phyloP scores from a whole-genome alignment of 2,888 invertebrate genomes.

The Chrysopilus asiliformis region DNA sequence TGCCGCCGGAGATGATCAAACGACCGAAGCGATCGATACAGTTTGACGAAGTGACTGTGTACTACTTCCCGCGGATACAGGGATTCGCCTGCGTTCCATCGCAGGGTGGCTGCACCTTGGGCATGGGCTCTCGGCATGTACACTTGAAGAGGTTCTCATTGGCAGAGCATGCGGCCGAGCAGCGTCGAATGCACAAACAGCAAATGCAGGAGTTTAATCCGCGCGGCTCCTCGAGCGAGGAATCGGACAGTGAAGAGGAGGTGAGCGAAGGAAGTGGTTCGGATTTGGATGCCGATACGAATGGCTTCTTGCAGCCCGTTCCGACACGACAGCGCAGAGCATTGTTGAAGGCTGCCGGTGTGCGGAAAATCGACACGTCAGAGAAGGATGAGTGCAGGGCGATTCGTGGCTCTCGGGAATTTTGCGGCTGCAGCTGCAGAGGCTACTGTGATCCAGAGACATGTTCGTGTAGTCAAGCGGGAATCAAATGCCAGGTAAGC shows the following conservation, averaged over 20 bases:
- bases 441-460: conserved; percentile 91
- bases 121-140: conserved; percentile 67
- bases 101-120: conserved; percentile 80
- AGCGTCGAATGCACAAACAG: conserved; percentile 73
- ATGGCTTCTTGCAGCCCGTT: conserved; percentile 84
- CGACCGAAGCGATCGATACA: conserved; percentile 70
- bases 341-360: conserved; percentile 80
- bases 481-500: conserved; percentile 83
- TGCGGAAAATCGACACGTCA: conserved; percentile 79
- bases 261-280: conserved; percentile 67
- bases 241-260: conserved; percentile 76
- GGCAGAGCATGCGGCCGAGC: conserved; percentile 78
- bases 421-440: conserved; percentile 87
- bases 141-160: conserved; percentile 68
- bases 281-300: conserved; percentile 77
- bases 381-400: conserved; percentile 92
- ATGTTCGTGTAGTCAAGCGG: conserved; percentile 86
- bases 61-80: conserved; percentile 86
- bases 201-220: conserved; percentile 44
- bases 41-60: conserved; percentile 87
- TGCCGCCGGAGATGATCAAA: conserved; percentile 33
- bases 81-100: conserved; percentile 87
- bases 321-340: conserved; percentile 81
- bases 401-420: conserved; percentile 82
- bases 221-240: conserved; percentile 52